Percentiles rank a stretch among this genome's conserved stretches.
Conservation (phyloP, 2,888 invertebrate genomes). For the Unio delphinus region DNA sequence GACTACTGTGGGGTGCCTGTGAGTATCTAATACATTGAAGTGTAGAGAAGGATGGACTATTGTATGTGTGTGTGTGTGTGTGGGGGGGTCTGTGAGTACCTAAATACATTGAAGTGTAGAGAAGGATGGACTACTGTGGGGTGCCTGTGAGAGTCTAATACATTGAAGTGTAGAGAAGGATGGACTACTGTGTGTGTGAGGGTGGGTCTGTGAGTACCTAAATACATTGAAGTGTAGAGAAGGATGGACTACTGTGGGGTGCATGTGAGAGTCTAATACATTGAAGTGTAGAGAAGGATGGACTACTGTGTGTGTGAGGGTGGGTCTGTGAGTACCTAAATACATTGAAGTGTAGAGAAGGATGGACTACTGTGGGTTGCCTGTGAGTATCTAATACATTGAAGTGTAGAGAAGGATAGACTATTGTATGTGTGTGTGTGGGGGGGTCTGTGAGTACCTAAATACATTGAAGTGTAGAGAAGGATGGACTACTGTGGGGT, state of each 20-base stretch:
- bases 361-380: constrained; percentile 98
- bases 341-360: constrained; percentile 79
- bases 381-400: constrained; percentile 73
- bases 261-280: constrained; percentile 77
- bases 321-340: constrained; percentile 81
- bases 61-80: no score
- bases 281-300: constrained; percentile 86
- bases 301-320: constrained; percentile 94
- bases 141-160: constrained; percentile 79
- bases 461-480: constrained; percentile 77
- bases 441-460: constrained; percentile 85
- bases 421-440: no score
- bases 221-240: constrained; percentile 77
- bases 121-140: constrained; percentile 97
- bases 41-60: constrained; percentile 91
- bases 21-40: constrained; percentile 70
- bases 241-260: constrained; percentile 97
- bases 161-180: constrained; percentile 83
- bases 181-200: constrained; percentile 94
- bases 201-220: constrained; percentile 82
- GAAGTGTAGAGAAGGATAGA: constrained; percentile 88
- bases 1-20: constrained; percentile 95
- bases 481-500: constrained; percentile 97
- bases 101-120: constrained; percentile 75
- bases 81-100: constrained; percentile 87